These are phyloP conservation scores for Drosophila stalkeri DNA, from an alignment of 2,888 invertebrate genomes.

Conservation along the genomic window DNA sequence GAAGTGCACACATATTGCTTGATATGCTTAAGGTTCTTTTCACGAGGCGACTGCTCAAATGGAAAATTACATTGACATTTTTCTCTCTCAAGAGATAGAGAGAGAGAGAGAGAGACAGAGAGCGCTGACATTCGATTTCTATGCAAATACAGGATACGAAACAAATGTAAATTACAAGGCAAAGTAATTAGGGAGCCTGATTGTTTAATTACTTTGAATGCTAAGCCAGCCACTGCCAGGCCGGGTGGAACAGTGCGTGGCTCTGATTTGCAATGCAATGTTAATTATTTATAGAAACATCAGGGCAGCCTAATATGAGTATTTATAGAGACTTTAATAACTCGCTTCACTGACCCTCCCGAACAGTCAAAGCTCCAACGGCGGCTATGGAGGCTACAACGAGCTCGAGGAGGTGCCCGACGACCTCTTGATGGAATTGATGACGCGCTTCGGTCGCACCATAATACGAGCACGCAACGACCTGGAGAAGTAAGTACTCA, in stretches of 20 bases:
- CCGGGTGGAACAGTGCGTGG: background rate
- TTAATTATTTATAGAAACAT: slow-evolving; percentile 54
- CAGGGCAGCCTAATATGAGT: slow-evolving; percentile 12
- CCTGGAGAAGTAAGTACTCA: slow-evolving; percentile 90
- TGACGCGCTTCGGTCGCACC: slow-evolving; percentile 91
- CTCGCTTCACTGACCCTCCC: slow-evolving; percentile 63
- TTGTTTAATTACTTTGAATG: slow-evolving; percentile 37
- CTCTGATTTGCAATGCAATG: slow-evolving; percentile 29
- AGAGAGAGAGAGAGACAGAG: too few relatives aligned
- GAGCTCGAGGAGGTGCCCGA: slow-evolving; percentile 91
- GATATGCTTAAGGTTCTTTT: background rate
- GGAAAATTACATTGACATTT: slow-evolving; percentile 49
- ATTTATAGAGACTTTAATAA: slow-evolving; percentile 66
- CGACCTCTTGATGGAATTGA: slow-evolving; percentile 90
- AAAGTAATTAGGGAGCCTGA: slow-evolving; percentile 48
- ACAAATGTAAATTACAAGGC: slow-evolving; percentile 28
- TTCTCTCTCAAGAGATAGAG: background rate
- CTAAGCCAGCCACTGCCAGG: background rate
- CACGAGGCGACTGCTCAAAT: slow-evolving; percentile 28
- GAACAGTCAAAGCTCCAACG: slow-evolving; percentile 78
- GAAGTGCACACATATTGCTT: slow-evolving; percentile 20
- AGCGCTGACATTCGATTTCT: slow-evolving; percentile 28
- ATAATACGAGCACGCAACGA: slow-evolving; percentile 92
- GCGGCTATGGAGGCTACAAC: slow-evolving; percentile 84
- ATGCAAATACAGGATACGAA: slow-evolving; percentile 45